Conservation (phyloP, 2,113 vertebrate species). For the Strix uralensis region DNA sequence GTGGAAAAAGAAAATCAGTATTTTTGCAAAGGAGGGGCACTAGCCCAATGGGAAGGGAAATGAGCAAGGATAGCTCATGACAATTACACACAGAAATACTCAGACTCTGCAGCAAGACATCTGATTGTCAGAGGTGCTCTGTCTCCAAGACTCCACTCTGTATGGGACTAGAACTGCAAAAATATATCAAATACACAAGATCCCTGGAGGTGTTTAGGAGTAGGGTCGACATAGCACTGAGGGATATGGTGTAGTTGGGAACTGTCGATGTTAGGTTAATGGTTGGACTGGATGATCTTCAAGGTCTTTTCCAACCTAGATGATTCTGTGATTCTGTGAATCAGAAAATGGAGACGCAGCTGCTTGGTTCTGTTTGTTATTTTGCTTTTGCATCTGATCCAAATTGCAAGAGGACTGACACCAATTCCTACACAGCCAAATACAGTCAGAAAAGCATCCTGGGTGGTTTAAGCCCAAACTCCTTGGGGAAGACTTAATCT, state of each 20-base stretch:
- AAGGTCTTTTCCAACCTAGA: no score
- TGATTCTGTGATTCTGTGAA: no score
- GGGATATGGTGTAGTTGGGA: no score
- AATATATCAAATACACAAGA: not conserved
- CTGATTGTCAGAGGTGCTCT: not conserved
- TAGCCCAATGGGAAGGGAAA: not conserved
- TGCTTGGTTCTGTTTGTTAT: not conserved
- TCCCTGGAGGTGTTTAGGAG: no score
- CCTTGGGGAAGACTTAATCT: not conserved
- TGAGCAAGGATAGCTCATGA: not conserved
- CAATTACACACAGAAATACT: not conserved
- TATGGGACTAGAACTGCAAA: not conserved
- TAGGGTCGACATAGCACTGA: no score
- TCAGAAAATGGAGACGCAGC: not conserved
- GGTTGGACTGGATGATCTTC: no score
- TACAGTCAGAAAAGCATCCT: not conserved
- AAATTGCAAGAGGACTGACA: not conserved
- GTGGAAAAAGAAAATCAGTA: slow-evolving; percentile 27
- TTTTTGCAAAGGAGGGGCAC: not conserved
- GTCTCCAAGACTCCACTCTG: not conserved
- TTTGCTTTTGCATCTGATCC: not conserved
- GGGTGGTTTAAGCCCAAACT: not conserved
- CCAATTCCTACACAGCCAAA: not conserved
- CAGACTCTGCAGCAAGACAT: not conserved
- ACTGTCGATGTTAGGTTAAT: no score